These are phyloP conservation scores for Eira barbara DNA, from an alignment of 2,113 vertebrate genomes.

Conservation along the genomic window DNA sequence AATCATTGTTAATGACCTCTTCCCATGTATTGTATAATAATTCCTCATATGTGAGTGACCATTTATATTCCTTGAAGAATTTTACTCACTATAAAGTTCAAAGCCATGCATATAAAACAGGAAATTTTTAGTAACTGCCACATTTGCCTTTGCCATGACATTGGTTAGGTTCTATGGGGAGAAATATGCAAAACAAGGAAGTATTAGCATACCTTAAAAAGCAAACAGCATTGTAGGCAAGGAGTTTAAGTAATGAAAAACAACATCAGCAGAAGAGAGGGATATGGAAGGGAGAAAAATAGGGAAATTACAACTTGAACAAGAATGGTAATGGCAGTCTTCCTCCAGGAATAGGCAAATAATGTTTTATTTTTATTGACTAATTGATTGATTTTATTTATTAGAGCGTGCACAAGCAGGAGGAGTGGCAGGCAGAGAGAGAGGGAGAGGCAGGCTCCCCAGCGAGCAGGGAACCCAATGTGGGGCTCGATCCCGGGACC, in stretches of 20 bases:
- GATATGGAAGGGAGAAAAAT: not conserved
- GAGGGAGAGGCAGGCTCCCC: too few relatives aligned
- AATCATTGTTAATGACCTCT: not conserved
- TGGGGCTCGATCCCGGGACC: too few relatives aligned
- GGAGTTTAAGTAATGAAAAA: not conserved
- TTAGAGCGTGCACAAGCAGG: too few relatives aligned
- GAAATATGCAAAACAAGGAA: conserved; percentile 3
- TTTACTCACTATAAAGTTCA: not conserved
- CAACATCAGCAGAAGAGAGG: not conserved
- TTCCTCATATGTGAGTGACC: not conserved
- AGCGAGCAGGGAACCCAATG: too few relatives aligned
- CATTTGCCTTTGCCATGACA: not conserved
- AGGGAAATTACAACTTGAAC: conserved; percentile 7
- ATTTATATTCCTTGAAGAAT: not conserved
- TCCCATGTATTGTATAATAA: not conserved
- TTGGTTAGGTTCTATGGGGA: not conserved
- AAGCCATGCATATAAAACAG: not conserved
- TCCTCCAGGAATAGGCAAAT: not conserved
- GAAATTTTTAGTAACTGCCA: not conserved
- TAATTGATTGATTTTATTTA: too few relatives aligned
- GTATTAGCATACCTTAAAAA: not conserved
- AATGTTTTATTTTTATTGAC: not conserved
- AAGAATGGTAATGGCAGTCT: not conserved
- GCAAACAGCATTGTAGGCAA: not conserved
- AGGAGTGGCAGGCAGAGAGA: too few relatives aligned